A percentile compares a stretch with the other conserved stretches of the same genome.
These are phyloP conservation scores for Canis aureus DNA, from an alignment of 2,113 vertebrate genomes.

Conservation along the genomic window DNA sequence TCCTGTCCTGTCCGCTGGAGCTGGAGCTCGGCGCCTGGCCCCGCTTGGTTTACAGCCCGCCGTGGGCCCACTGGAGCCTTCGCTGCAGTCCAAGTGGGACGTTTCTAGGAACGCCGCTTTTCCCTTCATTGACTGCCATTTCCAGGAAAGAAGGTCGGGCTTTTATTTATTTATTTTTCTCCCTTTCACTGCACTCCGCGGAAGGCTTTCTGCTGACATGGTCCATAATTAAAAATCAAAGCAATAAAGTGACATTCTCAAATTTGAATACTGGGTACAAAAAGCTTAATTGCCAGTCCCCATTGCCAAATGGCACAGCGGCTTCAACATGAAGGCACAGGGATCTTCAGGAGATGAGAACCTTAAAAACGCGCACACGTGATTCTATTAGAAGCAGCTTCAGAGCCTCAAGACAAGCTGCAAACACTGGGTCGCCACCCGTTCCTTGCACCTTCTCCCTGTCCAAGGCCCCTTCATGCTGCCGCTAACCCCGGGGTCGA, in stretches of 20 bases:
- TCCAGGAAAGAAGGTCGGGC: slow-evolving; percentile 73
- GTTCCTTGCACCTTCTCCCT: too few species aligned
- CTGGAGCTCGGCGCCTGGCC: too few species aligned
- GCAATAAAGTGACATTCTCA: slow-evolving; percentile 65
- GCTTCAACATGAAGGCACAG: slow-evolving; percentile 67
- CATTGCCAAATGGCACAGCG: slow-evolving; percentile 68
- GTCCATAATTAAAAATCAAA: slow-evolving; percentile 61
- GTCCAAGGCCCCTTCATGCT: too few species aligned
- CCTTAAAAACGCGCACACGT: slow-evolving; percentile 81
- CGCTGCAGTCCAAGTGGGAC: slow-evolving; percentile 75
- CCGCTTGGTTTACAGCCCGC: too few species aligned
- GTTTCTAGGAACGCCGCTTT: slow-evolving; percentile 78
- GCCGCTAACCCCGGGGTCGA: background rate
- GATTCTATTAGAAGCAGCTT: slow-evolving; percentile 81
- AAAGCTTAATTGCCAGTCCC: slow-evolving; percentile 66
- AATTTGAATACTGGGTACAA: slow-evolving; percentile 67
- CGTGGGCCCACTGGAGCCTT: slow-evolving; percentile 45
- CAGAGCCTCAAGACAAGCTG: slow-evolving; percentile 83
- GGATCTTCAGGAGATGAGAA: slow-evolving; percentile 79
- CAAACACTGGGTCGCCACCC: background rate
- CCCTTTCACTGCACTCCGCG: slow-evolving; percentile 49
- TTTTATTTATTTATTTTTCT: background rate
- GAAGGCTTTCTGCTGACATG: slow-evolving; percentile 42
- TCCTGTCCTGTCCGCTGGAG: too few species aligned
- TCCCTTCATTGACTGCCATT: slow-evolving; percentile 78